phyloP scores from a whole-genome alignment of 2,797 vertebrate species.

The Liasis olivaceus region DNA sequence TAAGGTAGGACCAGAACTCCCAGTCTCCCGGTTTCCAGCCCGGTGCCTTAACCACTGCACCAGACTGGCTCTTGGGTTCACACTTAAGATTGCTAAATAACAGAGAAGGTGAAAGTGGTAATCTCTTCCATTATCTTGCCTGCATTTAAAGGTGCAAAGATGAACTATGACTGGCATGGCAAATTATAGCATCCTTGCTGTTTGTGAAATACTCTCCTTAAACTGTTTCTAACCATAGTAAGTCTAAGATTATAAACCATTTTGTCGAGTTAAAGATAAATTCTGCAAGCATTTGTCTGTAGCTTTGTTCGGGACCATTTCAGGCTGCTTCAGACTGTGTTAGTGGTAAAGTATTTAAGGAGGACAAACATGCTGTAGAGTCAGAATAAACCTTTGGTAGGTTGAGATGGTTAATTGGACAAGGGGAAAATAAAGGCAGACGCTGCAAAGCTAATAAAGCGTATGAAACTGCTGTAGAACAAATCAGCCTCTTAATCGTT shows the following conservation, averaged over 20 bases:
- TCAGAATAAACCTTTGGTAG: not conserved
- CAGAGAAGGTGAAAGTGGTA: conserved; percentile 7
- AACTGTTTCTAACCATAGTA: conserved; percentile 4
- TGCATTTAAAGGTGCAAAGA: conserved; percentile 6
- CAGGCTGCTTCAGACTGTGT: conserved; percentile 9
- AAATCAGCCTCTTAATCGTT: not conserved
- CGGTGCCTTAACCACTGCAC: not conserved
- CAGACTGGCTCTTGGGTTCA: not conserved
- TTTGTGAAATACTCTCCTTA: not conserved
- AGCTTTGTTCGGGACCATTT: conserved; percentile 6
- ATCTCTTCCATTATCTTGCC: not conserved
- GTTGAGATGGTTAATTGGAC: not conserved
- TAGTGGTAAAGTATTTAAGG: conserved; percentile 11
- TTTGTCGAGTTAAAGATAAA: conserved; percentile 26
- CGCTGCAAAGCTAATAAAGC: not conserved
- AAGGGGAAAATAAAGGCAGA: not conserved
- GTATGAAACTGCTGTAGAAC: not conserved
- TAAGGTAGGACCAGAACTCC: not conserved
- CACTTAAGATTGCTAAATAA: conserved; percentile 37
- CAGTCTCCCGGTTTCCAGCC: not conserved
- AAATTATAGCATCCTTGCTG: not conserved
- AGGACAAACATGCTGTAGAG: conserved; percentile 6
- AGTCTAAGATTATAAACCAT: conserved; percentile 10
- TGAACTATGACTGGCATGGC: not conserved
- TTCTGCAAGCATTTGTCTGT: conserved; percentile 3